Conservation (phyloP, 2,888 invertebrate genomes). For the Griposia aprilina region DNA sequence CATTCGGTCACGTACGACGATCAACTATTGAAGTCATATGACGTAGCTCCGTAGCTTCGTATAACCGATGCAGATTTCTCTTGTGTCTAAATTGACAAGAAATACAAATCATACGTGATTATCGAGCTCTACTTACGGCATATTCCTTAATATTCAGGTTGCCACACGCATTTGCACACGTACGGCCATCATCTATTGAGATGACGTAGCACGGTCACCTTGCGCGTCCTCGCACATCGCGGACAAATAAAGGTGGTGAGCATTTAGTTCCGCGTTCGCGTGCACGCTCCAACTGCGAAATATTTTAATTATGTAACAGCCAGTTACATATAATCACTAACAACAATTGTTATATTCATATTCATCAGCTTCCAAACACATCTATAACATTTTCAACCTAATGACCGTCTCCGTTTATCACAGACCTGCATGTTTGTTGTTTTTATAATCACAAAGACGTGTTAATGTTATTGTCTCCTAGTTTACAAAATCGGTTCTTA, state of each 20-base stretch:
- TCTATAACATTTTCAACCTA: slow-evolving; percentile 31
- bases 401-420: slow-evolving; percentile 44
- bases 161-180: slow-evolving; percentile 56
- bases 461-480: slow-evolving; percentile 55
- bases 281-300: slow-evolving; percentile 68
- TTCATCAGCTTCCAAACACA: slow-evolving; percentile 15
- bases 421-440: slow-evolving; percentile 45
- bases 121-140: slow-evolving; percentile 49
- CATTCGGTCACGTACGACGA: slow-evolving; percentile 11
- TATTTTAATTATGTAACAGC: slow-evolving; percentile 68
- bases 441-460: slow-evolving; percentile 56
- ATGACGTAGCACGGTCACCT: slow-evolving; percentile 84
- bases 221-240: slow-evolving; percentile 86
- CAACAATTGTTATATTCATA: slow-evolving; percentile 30
- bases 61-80: slow-evolving; percentile 19
- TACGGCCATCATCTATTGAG: slow-evolving; percentile 61
- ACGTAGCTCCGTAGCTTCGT: slow-evolving; percentile 16
- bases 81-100: slow-evolving; percentile 34
- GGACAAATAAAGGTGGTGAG: slow-evolving; percentile 86
- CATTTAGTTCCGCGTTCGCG: slow-evolving; percentile 83
- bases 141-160: slow-evolving; percentile 55
- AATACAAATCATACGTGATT: slow-evolving; percentile 29
- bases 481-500: slow-evolving; percentile 52
- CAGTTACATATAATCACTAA: slow-evolving; percentile 35
- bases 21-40: slow-evolving; percentile 32